phyloP scores from a whole-genome alignment of 2,888 invertebrate species.

The Brachypalpus laphriformis region DNA sequence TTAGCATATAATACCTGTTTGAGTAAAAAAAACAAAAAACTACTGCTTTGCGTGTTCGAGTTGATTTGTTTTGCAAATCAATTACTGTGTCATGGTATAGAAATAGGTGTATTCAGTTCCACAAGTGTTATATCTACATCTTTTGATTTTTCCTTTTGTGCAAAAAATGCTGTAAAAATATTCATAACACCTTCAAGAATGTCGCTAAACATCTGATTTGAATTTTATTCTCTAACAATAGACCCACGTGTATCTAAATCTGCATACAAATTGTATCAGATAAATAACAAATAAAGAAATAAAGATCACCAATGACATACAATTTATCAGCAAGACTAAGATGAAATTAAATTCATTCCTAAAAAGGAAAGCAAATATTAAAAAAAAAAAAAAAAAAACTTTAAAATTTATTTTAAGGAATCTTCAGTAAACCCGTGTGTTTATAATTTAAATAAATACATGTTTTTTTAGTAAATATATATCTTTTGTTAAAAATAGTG shows the following conservation, averaged over 20 bases:
- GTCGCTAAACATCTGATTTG: slow-evolving; percentile 21
- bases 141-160: not conserved
- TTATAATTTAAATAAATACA: slow-evolving; percentile 30
- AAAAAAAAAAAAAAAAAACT: not conserved
- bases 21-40: not conserved
- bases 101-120: not conserved
- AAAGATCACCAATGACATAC: slow-evolving; percentile 7
- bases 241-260: slow-evolving; percentile 35
- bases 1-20: not conserved
- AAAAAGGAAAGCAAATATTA: slow-evolving; percentile 10
- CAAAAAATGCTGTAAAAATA: not conserved
- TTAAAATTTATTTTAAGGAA: not conserved
- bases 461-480: slow-evolving; percentile 5
- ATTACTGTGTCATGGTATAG: not conserved
- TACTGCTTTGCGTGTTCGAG: not conserved
- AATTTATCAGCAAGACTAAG: not conserved
- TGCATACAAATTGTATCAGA: slow-evolving; percentile 37
- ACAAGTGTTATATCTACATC: not conserved
- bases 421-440: not conserved
- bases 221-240: slow-evolving; percentile 4
- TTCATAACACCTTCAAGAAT: slow-evolving; percentile 6
- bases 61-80: not conserved
- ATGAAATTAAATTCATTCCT: not conserved
- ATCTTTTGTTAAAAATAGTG: slow-evolving; percentile 6
- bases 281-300: slow-evolving; percentile 5